Evolutionary conservation across 2,113 vertebrate species (phyloP).

Genomic region (Coreoperca whiteheadi): DNA sequence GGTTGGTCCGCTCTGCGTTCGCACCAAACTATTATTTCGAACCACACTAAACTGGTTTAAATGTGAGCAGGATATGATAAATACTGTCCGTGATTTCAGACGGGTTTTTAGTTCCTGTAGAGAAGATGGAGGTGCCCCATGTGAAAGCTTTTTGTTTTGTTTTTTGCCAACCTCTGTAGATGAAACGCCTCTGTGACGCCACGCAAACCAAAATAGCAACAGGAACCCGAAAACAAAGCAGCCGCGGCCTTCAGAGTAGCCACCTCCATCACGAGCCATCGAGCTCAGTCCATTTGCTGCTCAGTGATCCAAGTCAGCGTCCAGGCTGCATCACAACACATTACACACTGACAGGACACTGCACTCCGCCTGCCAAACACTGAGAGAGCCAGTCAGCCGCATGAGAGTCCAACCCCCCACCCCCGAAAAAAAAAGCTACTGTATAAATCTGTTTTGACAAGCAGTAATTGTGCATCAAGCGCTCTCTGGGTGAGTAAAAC

Average conservation of each 20-base stretch:
- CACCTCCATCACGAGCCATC: conserved; percentile 21
- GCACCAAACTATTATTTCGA: too few species aligned
- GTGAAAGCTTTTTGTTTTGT: neutral
- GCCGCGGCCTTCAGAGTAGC: neutral
- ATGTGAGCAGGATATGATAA: neutral
- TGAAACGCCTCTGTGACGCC: conserved; percentile 9
- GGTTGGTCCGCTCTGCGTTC: neutral
- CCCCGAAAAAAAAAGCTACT: neutral
- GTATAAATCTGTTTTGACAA: conserved; percentile 50
- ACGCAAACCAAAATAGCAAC: conserved; percentile 3
- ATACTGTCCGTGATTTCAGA: neutral
- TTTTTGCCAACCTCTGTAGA: neutral
- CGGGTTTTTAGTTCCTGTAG: too few species aligned
- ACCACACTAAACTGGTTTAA: too few species aligned
- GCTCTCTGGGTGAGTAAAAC: conserved; percentile 37
- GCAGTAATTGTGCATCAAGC: conserved; percentile 56
- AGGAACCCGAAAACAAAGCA: neutral
- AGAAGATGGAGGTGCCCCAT: neutral
- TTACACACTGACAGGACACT: conserved; percentile 14
- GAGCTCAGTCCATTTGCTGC: conserved; percentile 42
- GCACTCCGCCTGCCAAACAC: conserved; percentile 11
- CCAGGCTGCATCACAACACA: conserved; percentile 45
- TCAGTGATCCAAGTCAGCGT: conserved; percentile 25
- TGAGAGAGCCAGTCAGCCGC: conserved; percentile 17
- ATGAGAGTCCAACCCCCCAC: neutral